Conservation (phyloP, 2,113 vertebrate genomes). For the Neomonachus schauinslandi region DNA sequence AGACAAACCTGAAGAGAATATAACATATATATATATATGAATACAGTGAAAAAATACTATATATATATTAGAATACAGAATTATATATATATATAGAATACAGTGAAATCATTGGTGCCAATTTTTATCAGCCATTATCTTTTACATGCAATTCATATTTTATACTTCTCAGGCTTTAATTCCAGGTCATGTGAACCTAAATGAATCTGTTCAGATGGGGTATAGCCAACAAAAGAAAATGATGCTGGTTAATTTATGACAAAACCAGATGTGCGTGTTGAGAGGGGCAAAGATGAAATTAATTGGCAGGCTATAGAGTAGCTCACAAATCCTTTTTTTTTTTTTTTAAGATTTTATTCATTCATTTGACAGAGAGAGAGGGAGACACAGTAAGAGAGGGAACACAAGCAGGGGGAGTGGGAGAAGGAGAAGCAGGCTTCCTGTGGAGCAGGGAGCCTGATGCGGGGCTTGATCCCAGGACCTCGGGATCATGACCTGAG, state of each 20-base stretch:
- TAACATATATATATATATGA: neutral
- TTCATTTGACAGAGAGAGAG: too few relatives aligned
- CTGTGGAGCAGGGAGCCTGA: too few relatives aligned
- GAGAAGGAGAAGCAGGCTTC: too few relatives aligned
- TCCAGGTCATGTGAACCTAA: neutral
- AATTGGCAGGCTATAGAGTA: neutral
- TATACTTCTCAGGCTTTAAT: neutral
- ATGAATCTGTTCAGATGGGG: neutral
- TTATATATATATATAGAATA: neutral
- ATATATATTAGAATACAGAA: too few relatives aligned
- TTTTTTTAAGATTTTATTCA: too few relatives aligned
- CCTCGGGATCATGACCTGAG: too few relatives aligned
- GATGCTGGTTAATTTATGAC: neutral
- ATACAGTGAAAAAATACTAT: neutral
- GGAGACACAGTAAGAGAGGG: too few relatives aligned
- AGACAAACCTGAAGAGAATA: neutral
- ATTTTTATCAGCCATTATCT: neutral
- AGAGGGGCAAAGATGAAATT: neutral
- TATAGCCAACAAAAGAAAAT: neutral
- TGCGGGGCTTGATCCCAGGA: too few relatives aligned
- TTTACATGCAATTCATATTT: neutral
- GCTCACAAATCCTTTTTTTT: neutral
- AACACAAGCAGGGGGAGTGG: too few relatives aligned
- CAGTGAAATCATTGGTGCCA: neutral
- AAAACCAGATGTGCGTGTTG: neutral